Base-by-base conservation (phyloP, 1,140 invertebrate species). In the Glomeris maerens region DNA sequence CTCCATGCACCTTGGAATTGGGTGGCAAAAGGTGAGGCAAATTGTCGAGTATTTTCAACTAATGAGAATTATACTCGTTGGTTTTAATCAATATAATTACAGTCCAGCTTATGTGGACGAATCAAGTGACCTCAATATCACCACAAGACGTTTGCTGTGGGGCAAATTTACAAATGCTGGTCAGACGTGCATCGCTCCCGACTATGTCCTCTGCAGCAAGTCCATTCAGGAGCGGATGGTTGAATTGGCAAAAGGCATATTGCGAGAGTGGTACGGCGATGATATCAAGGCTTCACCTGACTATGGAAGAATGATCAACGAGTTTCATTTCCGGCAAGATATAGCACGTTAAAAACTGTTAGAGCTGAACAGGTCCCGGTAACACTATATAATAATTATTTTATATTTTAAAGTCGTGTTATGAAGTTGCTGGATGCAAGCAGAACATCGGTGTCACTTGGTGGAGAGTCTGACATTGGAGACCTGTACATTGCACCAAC, bases 131-230 rank as follows among this genome's bases (percentile, higher is more conserved):
- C 70, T 89, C 20, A 64, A 74, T n/a, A 70, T 84, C 21, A 75
- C 86, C 3, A 74, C 74, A 0, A 81, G 79, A 60, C 74, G 96
- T 41, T 71, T 99, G n/a, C 59, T 95, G 2, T 98, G 94, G 94
- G 95, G 93, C 0, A 98, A 98, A 72, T 80, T 79, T 48, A 75
- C 86, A 29, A 98, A 98, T 68, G 72, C 76, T 39, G 96, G 96
- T 1, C 95, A 99, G 71, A 98, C 92, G 0, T 99, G 96, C 66
- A 85, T 99, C 52, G 91, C 93, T 2, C 94, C 95, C 0, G 96
- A 99, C 71, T 99, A 98, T 65, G 60, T 99, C 27, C 69, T 98
- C n/a, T 96, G 91, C 64, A 77, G 79, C 7, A 77, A 78, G 52
- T 61, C 56, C 49, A 56, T 64, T 17, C 53, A 71, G 60, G 62